These are phyloP conservation scores for Chlamydotis undulata DNA, from an alignment of 2,113 vertebrate genomes.

Conservation along the genomic window DNA sequence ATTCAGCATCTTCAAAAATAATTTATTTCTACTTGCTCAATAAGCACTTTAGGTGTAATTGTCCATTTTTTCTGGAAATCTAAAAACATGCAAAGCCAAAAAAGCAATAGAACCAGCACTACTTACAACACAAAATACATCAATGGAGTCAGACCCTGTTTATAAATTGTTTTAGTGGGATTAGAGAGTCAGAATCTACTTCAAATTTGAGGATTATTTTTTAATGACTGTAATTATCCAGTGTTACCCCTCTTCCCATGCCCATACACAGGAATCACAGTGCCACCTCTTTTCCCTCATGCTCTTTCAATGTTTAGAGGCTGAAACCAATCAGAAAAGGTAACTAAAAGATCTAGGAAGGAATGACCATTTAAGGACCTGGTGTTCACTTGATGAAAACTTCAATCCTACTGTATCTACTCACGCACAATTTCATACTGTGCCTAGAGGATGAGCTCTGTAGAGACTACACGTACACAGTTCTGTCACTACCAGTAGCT, in stretches of 20 bases:
- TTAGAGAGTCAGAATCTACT: neutral
- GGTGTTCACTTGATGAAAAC: neutral
- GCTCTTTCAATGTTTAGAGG: neutral
- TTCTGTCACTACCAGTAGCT: neutral
- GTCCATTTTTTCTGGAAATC: neutral
- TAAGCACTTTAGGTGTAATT: constrained; percentile 13
- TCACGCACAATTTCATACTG: neutral
- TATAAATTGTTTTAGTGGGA: neutral
- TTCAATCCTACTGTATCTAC: neutral
- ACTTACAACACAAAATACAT: neutral
- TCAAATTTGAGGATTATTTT: neutral
- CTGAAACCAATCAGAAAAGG: neutral
- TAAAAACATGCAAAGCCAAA: neutral
- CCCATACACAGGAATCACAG: neutral
- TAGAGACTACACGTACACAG: neutral
- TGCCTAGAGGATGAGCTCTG: neutral
- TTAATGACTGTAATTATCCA: neutral
- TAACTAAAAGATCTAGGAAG: neutral
- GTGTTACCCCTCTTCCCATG: neutral
- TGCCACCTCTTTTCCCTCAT: accelerated
- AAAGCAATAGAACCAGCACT: neutral
- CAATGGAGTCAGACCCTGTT: neutral
- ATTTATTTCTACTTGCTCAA: constrained; percentile 34
- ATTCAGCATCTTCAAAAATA: constrained; percentile 52
- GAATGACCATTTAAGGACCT: neutral